These are phyloP conservation scores for Toxotes chatareus DNA, from an alignment of 2,113 vertebrate genomes.

Conservation along the genomic window DNA sequence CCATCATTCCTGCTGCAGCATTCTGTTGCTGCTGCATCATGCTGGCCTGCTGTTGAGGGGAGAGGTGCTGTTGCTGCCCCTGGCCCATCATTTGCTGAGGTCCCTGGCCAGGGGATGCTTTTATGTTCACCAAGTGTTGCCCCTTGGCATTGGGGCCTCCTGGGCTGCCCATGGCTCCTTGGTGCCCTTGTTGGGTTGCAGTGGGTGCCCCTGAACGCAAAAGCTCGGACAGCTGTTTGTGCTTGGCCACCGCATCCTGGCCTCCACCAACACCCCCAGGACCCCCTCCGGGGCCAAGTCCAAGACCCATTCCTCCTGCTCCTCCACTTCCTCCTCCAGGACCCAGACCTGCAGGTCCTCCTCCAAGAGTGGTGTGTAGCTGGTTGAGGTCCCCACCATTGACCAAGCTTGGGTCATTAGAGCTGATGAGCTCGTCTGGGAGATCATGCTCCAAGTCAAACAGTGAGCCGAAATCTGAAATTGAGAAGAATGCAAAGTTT, in stretches of 20 bases:
- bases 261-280: constrained; percentile 63
- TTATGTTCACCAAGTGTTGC: constrained; percentile 83
- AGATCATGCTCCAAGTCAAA: constrained; percentile 98
- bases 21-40: constrained; percentile 92
- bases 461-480: constrained; percentile 94
- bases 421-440: constrained; percentile 97
- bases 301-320: constrained; percentile 82
- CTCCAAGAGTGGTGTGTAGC: constrained; percentile 91
- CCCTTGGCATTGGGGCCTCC: constrained; percentile 78
- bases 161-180: constrained; percentile 82
- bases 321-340: constrained; percentile 73
- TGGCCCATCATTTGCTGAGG: constrained; percentile 81
- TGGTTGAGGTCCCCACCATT: constrained; percentile 96
- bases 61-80: constrained; percentile 83
- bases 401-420: constrained; percentile 91
- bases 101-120: constrained; percentile 79
- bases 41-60: constrained; percentile 84
- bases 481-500: constrained; percentile 47
- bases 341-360: constrained; percentile 78
- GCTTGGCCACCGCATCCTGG: constrained; percentile 97
- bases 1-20: constrained; percentile 79
- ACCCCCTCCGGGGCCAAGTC: constrained; percentile 70
- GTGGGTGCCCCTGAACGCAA: constrained; percentile 88
- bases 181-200: constrained; percentile 83
- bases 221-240: constrained; percentile 98